Percentiles rank a stretch among this genome's conserved stretches.
Conservation (phyloP, 1,140 invertebrate species). For the Bicyclus anynana region DNA sequence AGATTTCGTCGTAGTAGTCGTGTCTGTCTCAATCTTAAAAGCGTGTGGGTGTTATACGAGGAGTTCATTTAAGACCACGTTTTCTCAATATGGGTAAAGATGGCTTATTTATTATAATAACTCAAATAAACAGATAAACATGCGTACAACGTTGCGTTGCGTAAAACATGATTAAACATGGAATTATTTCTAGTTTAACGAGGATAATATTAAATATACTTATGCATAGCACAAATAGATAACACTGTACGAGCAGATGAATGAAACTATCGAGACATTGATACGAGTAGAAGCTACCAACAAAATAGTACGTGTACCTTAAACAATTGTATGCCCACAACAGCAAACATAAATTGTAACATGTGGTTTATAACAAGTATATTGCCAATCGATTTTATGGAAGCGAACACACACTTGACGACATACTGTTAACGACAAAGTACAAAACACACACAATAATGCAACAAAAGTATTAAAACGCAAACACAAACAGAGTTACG, state of each 20-base stretch:
- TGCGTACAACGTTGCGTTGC: too few relatives aligned
- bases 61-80: not conserved
- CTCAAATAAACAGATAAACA: too few relatives aligned
- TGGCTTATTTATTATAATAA: too few relatives aligned
- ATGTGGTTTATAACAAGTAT: conserved; percentile 99
- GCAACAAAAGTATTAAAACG: conserved; percentile 37
- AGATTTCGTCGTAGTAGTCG: too few relatives aligned
- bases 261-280: conserved; percentile 4
- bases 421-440: conserved; percentile 86
- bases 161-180: too few relatives aligned
- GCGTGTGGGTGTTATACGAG: not conserved
- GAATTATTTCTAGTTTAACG: too few relatives aligned
- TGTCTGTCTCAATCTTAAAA: too few relatives aligned
- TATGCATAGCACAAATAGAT: too few relatives aligned
- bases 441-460: conserved; percentile 25
- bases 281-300: conserved; percentile 18
- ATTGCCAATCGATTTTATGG: conserved; percentile 99
- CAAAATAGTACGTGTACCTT: conserved; percentile 82
- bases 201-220: too few relatives aligned
- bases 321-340: conserved; percentile 99
- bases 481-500: conserved; percentile 40
- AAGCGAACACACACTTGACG: conserved; percentile 99
- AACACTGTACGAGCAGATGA: too few relatives aligned
- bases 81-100: too few relatives aligned
- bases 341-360: conserved; percentile 99